Evolutionary conservation across 2,888 invertebrate genomes (phyloP).

Genomic region (Dryococelus australis): DNA sequence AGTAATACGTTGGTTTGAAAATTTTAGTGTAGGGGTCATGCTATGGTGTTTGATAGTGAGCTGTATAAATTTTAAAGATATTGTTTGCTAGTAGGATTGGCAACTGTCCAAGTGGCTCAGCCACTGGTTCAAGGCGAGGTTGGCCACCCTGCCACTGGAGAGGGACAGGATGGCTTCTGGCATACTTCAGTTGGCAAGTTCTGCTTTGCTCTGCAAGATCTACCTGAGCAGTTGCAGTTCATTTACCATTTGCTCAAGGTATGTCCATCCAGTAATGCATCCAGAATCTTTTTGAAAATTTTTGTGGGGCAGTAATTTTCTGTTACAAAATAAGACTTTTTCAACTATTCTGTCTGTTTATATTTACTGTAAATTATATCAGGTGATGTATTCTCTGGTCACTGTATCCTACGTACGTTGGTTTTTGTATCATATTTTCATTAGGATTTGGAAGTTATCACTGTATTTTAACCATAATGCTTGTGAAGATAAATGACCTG

Average conservation of each 20-base stretch:
- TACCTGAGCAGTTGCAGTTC: constrained; percentile 92
- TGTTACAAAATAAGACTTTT: no score
- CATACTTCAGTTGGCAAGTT: constrained; percentile 92
- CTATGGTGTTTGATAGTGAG: background rate
- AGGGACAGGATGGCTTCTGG: constrained; percentile 88
- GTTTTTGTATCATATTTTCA: no score
- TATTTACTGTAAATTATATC: no score
- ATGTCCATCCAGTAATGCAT: constrained; percentile 35
- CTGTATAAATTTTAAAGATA: background rate
- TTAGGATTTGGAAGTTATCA: no score
- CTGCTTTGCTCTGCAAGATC: constrained; percentile 85
- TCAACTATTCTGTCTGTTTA: no score
- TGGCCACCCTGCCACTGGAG: constrained; percentile 74
- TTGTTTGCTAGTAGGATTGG: constrained; percentile 57
- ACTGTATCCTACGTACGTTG: no score
- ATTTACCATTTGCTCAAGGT: constrained; percentile 90
- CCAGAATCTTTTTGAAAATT: no score
- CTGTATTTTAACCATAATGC: no score
- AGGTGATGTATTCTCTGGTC: no score
- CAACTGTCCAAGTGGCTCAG: constrained; percentile 76
- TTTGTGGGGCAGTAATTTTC: constrained; percentile 6
- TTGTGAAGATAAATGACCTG: no score
- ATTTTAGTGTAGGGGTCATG: no score
- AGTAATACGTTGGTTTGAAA: no score
- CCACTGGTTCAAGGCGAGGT: constrained; percentile 79